Evolutionary conservation across 1,140 invertebrate species (phyloP), one percentile per base, ranked within the genome.

Genomic region (Drosophila athabasca): DNA sequence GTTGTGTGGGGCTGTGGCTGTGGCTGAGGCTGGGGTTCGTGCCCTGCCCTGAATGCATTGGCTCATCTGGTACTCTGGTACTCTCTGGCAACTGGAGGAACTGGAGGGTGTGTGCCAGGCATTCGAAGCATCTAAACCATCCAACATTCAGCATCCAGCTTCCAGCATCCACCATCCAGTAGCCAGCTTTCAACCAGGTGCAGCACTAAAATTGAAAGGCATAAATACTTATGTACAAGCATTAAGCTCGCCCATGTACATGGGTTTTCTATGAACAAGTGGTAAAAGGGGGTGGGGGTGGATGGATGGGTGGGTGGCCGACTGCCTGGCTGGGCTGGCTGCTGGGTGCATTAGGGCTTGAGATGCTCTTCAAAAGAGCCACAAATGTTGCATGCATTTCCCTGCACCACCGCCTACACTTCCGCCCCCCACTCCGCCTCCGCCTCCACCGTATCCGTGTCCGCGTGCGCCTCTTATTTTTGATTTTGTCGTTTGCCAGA

Each of bases 191-290:
- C 48, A 64, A 22, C 41, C 61, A 65, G 61, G 49, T 68, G 65
- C 61, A 65, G 22, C 48, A 68, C 61, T 66, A 65, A 68, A 67
- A 64, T 67, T 67, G 48, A 64, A 67, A 67, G 64, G 59, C 61
- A 68, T 68, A 68, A 68, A 68, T 68, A 68, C 65, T 46, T 51
- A 22, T 44, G 39, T 45, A 41, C 46, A 68, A 65, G 53, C 49
- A 68, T 54, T 52, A 46, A 52, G 64, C 60, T 45, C 48, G 17
- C 59, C 52, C 35, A 39, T 39, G 31, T n/a, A 39, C 11, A 54
- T 41, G 39, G 51, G 19, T 15, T 35, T 13, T 45, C 22, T 57
- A 41, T 45, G 15, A 15, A 22, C 24, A 22, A 22, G 22, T 7
- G n/a, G n/a, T 6, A n/a, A n/a, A n/a, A n/a, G n/a, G n/a, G n/a